Evolutionary conservation across 2,888 invertebrate species (phyloP), one percentile per base, ranked within the genome.

Genomic region (Sceliomorpha sp.): DNA sequence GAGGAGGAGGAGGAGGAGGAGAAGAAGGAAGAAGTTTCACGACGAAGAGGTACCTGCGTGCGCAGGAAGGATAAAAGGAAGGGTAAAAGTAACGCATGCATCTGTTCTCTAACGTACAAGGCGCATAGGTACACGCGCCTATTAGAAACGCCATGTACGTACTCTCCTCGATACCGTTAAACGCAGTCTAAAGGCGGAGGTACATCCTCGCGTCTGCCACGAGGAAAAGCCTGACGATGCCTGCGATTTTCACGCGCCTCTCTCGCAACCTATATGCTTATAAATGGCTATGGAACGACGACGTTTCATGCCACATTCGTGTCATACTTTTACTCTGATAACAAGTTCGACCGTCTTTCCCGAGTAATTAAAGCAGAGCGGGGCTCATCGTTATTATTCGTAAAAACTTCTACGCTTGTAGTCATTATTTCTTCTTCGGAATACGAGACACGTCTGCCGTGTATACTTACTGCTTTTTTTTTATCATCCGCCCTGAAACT

Each of bases 301-400:
- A n/a, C n/a, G n/a, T n/a, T n/a, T n/a, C n/a, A n/a, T 56, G 64
- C 42, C 56, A 64, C 56, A 34, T 64, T 55, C 56, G 50, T 50
- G 64, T 45, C 66, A 58, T 66, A 60, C 67, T 67, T 60, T 67
- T 67, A 67, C 67, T 48, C 29, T 37, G 67, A 55, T 59, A 60
- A 67, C 60, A 60, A 68, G 60, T 60, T 39, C 56, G 60, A 55
- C 68, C 68, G 68, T 56, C 60, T 68, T 68, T 68, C 60, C 60
- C 55, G 39, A 24, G 67, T 60, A 60, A 60, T 60, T 60, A 68
- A 68, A 68, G 44, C 26, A 59, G 47, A 37, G 24, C 27, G 51
- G 58, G 45, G 50, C 51, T 39, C 13, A 42, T 47, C 55, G 9
- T 66, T 66, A 66, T 51, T 50, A 66, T 51, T 50, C 10, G 51